Percentiles rank a stretch among this genome's conserved stretches.
These are phyloP conservation scores for Coreius guichenoti DNA, from an alignment of 2,797 vertebrate genomes.

Conservation along the genomic window DNA sequence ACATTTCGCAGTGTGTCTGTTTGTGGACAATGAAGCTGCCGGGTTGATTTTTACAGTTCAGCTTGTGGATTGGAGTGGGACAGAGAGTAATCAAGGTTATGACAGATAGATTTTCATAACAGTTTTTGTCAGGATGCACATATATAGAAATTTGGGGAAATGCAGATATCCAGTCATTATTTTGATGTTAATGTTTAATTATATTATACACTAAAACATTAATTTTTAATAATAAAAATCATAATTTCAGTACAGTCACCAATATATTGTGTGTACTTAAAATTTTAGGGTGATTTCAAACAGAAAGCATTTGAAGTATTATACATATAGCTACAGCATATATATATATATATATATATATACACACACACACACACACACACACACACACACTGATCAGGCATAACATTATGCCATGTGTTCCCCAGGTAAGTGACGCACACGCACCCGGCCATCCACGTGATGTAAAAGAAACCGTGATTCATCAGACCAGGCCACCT, in stretches of 20 bases:
- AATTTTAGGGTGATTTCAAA: background rate
- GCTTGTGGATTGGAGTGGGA: conserved; percentile 17
- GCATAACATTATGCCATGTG: too few relatives aligned
- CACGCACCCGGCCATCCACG: too few relatives aligned
- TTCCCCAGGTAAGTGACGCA: too few relatives aligned
- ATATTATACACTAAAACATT: background rate
- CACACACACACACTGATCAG: too few relatives aligned
- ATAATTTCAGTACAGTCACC: background rate
- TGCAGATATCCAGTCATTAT: background rate
- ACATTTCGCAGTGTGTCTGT: background rate
- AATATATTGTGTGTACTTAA: background rate
- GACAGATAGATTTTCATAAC: background rate
- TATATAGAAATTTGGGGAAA: background rate
- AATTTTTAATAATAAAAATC: background rate
- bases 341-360: too few relatives aligned
- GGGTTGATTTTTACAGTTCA: background rate
- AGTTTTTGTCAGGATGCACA: background rate
- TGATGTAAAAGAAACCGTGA: too few relatives aligned
- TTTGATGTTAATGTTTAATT: background rate
- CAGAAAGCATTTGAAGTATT: background rate
- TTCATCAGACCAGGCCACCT: too few relatives aligned
- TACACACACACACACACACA: too few relatives aligned
- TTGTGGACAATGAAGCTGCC: background rate
- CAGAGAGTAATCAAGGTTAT: background rate
- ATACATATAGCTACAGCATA: too few relatives aligned